These are phyloP conservation scores for Margaritifera margaritifera DNA, from an alignment of 2,888 invertebrate genomes.

Conservation along the genomic window DNA sequence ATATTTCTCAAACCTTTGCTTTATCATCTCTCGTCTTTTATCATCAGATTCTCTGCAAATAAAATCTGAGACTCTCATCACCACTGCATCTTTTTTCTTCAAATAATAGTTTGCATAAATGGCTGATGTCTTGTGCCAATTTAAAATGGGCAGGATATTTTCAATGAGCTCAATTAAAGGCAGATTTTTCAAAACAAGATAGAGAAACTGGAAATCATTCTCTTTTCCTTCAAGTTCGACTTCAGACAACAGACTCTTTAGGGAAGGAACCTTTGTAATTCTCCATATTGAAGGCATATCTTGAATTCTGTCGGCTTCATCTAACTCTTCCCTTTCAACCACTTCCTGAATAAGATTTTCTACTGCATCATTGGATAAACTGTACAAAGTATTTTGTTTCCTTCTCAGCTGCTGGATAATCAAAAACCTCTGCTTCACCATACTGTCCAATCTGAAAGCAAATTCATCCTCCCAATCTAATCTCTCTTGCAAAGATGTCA, in stretches of 20 bases:
- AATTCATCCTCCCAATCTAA: constrained; percentile 14
- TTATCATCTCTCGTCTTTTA: too few relatives aligned
- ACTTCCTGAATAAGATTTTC: constrained; percentile 3
- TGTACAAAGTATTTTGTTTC: neutral
- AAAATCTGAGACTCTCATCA: constrained; percentile 27
- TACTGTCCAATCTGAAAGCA: neutral
- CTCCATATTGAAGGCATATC: too few relatives aligned
- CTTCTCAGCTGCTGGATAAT: constrained; percentile 1
- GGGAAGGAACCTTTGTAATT: too few relatives aligned
- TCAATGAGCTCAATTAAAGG: constrained; percentile 19
- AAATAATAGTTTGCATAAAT: constrained; percentile 33
- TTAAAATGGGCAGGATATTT: constrained; percentile 30
- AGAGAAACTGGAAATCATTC: constrained; percentile 19
- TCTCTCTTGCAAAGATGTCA: neutral
- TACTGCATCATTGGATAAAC: neutral
- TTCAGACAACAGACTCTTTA: too few relatives aligned
- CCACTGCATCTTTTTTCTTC: constrained; percentile 30
- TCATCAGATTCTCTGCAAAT: constrained; percentile 4
- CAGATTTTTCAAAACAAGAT: constrained; percentile 11
- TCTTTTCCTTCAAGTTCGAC: neutral
- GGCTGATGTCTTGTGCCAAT: constrained; percentile 40
- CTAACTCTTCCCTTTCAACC: too few relatives aligned
- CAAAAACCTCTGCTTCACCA: constrained; percentile 8
- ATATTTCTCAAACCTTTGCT: too few relatives aligned
- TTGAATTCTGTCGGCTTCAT: too few relatives aligned